These are phyloP conservation scores for Amphimallon solstitiale DNA, from an alignment of 2,888 invertebrate genomes.

Conservation along the genomic window DNA sequence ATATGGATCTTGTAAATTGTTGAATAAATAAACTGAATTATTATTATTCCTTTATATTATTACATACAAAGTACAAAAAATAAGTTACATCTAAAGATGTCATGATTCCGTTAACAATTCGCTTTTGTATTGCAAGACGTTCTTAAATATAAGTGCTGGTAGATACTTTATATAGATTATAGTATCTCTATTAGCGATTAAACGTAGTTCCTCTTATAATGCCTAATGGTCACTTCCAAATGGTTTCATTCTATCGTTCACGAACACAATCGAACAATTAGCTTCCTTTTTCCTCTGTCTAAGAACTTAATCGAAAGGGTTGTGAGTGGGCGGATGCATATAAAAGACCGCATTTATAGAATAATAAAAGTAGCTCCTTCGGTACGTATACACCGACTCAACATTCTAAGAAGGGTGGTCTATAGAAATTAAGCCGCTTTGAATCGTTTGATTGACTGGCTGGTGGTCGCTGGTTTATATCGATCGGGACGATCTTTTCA, in stretches of 20 bases:
- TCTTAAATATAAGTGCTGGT: neutral
- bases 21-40: no score
- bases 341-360: conserved; percentile 26
- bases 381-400: neutral
- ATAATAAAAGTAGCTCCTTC: conserved; percentile 26
- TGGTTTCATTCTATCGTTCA: conserved; percentile 20
- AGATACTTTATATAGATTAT: no score
- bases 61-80: no score
- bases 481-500: conserved; percentile 21
- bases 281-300: conserved; percentile 12
- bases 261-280: conserved; percentile 26
- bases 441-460: conserved; percentile 29
- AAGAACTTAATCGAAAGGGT: conserved; percentile 33
- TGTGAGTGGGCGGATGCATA: conserved; percentile 29
- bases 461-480: conserved; percentile 22
- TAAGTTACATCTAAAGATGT: no score
- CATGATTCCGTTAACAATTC: no score
- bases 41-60: no score
- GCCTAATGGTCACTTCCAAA: conserved; percentile 24
- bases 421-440: conserved; percentile 21
- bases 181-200: neutral
- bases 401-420: conserved; percentile 15
- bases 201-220: conserved; percentile 12
- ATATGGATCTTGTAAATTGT: no score
- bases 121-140: no score